These are phyloP conservation scores for Periophthalmus modestus DNA, from an alignment of 2,113 vertebrate genomes.

Conservation along the genomic window DNA sequence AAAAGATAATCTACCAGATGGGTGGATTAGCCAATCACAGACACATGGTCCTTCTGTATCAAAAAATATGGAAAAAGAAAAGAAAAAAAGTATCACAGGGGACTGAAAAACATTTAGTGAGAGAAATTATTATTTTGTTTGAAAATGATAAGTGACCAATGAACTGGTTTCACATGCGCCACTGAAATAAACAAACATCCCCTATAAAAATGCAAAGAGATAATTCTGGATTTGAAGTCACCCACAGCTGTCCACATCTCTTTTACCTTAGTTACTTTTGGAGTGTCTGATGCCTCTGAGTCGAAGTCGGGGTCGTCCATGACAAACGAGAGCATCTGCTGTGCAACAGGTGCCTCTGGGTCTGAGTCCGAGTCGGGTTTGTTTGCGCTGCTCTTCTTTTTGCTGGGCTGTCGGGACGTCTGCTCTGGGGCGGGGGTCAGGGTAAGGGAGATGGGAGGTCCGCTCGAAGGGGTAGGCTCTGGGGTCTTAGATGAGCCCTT, in stretches of 20 bases:
- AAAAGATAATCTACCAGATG: too few relatives aligned
- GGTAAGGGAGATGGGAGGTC: slow-evolving; percentile 47
- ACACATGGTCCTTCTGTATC: too few relatives aligned
- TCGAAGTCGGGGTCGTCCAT: slow-evolving; percentile 98
- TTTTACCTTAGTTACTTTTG: slow-evolving; percentile 71
- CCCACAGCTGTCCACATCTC: background rate
- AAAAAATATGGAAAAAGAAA: too few relatives aligned
- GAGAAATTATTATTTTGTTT: too few relatives aligned
- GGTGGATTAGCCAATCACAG: too few relatives aligned
- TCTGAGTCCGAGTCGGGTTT: slow-evolving; percentile 85
- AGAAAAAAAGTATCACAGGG: too few relatives aligned
- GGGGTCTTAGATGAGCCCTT: slow-evolving; percentile 64
- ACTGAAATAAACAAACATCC: too few relatives aligned
- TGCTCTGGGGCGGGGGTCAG: slow-evolving; percentile 55
- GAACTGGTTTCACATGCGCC: too few relatives aligned
- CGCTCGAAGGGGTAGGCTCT: slow-evolving; percentile 46
- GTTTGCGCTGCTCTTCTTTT: slow-evolving; percentile 52
- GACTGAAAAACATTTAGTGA: too few relatives aligned
- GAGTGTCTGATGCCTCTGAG: slow-evolving; percentile 85
- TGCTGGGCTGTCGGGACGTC: slow-evolving; percentile 41
- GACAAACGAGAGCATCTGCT: slow-evolving; percentile 94
- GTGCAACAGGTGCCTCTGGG: slow-evolving; percentile 84
- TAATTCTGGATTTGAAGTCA: too few relatives aligned
- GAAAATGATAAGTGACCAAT: too few relatives aligned
- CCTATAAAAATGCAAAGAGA: too few relatives aligned